Evolutionary conservation across 2,797 vertebrate species (phyloP).

Genomic region (Alfaro cultratus): DNA sequence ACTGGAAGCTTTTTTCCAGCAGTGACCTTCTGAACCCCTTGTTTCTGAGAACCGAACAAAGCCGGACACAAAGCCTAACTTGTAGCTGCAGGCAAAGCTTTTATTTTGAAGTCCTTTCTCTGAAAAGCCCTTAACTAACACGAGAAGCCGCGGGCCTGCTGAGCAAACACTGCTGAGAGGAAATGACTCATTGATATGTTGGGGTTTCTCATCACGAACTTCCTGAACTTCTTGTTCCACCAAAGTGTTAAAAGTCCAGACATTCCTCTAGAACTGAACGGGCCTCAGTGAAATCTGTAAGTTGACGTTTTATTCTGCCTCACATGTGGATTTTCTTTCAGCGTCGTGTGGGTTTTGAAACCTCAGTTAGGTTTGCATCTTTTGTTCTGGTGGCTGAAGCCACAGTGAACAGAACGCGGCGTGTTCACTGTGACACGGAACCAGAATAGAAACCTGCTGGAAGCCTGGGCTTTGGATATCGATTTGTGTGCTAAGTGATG

Average conservation of each 20-base stretch:
- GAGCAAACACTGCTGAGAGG: background rate
- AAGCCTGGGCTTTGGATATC: conserved; percentile 11
- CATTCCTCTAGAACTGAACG: background rate
- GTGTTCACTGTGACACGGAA: conserved; percentile 14
- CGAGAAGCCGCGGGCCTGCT: background rate
- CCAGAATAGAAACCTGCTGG: conserved; percentile 14
- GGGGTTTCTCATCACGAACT: background rate
- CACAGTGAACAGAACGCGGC: conserved; percentile 12
- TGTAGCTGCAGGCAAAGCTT: conserved; percentile 12
- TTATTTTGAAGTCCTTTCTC: conserved; percentile 33
- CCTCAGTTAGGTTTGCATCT: conserved; percentile 3
- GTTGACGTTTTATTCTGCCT: background rate
- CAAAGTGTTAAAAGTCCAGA: background rate
- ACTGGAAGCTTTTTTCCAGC: background rate
- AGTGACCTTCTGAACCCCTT: no score
- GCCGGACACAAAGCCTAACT: background rate
- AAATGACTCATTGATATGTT: conserved; percentile 21
- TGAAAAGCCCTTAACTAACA: background rate
- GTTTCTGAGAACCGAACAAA: background rate
- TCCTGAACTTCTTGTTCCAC: background rate
- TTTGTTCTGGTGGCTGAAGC: conserved; percentile 26
- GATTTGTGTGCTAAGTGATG: conserved; percentile 17
- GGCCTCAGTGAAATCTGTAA: background rate
- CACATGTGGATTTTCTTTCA: background rate
- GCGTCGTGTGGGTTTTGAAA: conserved; percentile 6